These are phyloP conservation scores for cat (Felis catus) DNA, from an alignment of 2,113 vertebrate genomes.

Conservation along the genomic window DNA sequence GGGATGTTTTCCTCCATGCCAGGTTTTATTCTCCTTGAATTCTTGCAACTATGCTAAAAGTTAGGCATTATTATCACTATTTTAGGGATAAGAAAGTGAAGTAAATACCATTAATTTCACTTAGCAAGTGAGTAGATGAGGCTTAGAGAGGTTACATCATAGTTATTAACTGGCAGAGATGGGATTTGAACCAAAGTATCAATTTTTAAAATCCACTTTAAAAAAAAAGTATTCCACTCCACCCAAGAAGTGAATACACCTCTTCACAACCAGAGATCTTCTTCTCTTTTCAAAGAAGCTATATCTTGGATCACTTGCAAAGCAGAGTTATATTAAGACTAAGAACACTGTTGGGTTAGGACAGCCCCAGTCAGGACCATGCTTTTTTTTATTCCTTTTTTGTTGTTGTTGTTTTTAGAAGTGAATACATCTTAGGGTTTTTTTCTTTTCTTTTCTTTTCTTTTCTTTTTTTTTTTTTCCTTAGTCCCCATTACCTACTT, in stretches of 20 bases:
- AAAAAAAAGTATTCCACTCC: not conserved
- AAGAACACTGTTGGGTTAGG: not conserved
- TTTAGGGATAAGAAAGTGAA: not conserved
- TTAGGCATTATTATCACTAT: not conserved
- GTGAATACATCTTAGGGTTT: not conserved
- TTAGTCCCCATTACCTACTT: not conserved
- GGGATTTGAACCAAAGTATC: not conserved
- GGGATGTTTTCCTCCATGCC: not conserved
- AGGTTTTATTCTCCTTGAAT: not conserved
- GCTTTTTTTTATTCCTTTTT: not conserved
- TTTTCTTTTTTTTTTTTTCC: not conserved
- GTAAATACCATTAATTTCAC: not conserved
- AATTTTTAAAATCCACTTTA: not conserved
- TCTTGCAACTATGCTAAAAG: not conserved
- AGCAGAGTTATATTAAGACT: not conserved
- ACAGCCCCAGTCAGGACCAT: not conserved
- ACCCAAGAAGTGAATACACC: not conserved
- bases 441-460: not conserved
- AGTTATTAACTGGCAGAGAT: not conserved
- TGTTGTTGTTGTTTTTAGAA: not conserved
- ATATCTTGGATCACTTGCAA: not conserved
- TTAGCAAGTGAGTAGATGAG: not conserved
- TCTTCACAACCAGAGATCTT: too few species aligned
- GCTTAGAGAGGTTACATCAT: not conserved
- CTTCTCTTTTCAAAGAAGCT: not conserved